These are phyloP conservation scores for Cephus runcator DNA, from an alignment of 2,888 invertebrate genomes.

Conservation along the genomic window DNA sequence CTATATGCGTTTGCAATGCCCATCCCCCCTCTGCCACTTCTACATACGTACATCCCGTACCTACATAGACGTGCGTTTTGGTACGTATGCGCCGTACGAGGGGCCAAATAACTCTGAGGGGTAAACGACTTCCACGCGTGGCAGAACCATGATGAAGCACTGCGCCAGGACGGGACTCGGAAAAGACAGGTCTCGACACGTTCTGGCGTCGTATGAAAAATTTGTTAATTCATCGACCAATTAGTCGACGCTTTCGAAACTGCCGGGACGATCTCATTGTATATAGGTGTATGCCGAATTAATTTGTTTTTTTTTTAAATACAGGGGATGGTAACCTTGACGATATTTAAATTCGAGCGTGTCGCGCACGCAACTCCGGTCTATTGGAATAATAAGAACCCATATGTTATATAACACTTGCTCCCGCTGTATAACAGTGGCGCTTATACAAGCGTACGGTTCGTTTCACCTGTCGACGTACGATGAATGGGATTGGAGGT, in stretches of 20 bases:
- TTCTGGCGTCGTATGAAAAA: neutral
- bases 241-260: neutral
- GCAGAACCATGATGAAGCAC: constrained; percentile 38
- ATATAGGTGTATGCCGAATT: neutral
- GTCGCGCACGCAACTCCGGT: too few relatives aligned
- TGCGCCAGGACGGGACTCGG: constrained; percentile 21
- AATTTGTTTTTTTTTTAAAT: neutral
- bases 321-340: neutral
- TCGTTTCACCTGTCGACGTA: neutral
- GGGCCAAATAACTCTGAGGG: constrained; percentile 54
- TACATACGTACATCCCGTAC: too few relatives aligned
- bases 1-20: too few relatives aligned
- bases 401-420: neutral
- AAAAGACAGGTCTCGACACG: constrained; percentile 27
- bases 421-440: neutral
- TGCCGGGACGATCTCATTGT: too few relatives aligned
- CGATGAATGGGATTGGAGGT: constrained; percentile 20
- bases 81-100: constrained; percentile 13
- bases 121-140: constrained; percentile 54
- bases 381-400: neutral
- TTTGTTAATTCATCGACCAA: too few relatives aligned
- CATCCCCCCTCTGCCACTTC: too few relatives aligned
- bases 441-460: neutral
- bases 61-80: too few relatives aligned
- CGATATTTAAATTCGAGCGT: too few relatives aligned